Base-by-base conservation (phyloP, 2,113 vertebrate genomes). In the Daphoenositta chrysoptera region DNA sequence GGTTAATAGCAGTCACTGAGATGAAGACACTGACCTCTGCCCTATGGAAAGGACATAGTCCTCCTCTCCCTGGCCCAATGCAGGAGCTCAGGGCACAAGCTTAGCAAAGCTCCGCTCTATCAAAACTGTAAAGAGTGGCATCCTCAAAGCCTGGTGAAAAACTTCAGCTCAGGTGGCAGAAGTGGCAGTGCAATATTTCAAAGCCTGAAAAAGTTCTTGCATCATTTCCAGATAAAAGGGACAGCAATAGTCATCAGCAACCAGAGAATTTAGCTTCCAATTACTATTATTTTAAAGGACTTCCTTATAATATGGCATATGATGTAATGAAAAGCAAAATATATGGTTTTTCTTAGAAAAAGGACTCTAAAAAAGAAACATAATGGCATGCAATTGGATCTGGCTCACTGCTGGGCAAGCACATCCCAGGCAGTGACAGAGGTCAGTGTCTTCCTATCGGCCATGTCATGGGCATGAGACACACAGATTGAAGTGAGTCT, bases 371-470 rank as follows among this genome's bases (percentile, higher is more conserved):
- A 54, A 78, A 92, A 48, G 31, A 71, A 93, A 42, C 10, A 7
- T n/a, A 22, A 47, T 5, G 17, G 24, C 48, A 72, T 37, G 13
- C 13, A 23, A 8, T 5, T 39, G 14, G 33, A 70, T 60, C 45
- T 68, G 45, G 6, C 18, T 39, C 6, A 1, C 26, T 3, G 1
- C 5, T 77, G 23, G 23, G 21, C 51, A 78, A 63, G n/a, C 14
- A 26, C 0, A 0, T 60, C 64, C 56, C 60, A 42, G 22, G 60
- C 31, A 42, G 35, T 28, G 35, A 15, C 3, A 6, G 1, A 11
- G 44, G 33, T 33, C 33, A 26, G 27, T 18, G 42, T 39, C 22
- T 57, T 82, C 5, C 2, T 33, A 4, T 12, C 3, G 1, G 31
- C 47, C 39, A 17, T 3, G 4, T 76, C 64, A 31, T 0, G 3